These are phyloP conservation scores for Acronicta alni DNA, from an alignment of 2,888 invertebrate species.

Conservation along the genomic window DNA sequence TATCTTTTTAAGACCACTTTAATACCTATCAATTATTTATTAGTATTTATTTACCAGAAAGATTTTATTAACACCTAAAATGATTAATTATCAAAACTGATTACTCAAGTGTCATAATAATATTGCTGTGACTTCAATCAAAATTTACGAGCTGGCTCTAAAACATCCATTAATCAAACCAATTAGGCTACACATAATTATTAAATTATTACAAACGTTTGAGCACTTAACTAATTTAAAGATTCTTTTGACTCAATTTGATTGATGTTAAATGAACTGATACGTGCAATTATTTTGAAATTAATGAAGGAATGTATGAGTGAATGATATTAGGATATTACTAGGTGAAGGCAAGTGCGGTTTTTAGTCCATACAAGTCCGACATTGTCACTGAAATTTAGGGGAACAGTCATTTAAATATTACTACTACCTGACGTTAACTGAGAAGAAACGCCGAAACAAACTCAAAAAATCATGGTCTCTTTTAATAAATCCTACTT, in stretches of 20 bases:
- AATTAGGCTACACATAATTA: conserved; percentile 32
- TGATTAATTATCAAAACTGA: conserved; percentile 20
- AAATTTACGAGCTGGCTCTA: conserved; percentile 18
- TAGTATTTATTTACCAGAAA: no score
- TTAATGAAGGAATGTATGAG: neutral
- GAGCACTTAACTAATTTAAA: conserved; percentile 16
- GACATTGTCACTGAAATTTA: no score
- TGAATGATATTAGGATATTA: no score
- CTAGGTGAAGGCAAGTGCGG: no score
- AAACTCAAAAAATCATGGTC: no score
- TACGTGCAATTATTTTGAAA: conserved; percentile 14
- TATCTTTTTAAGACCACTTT: no score
- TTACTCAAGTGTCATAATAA: conserved; percentile 13
- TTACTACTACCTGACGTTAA: no score
- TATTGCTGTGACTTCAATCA: conserved; percentile 8
- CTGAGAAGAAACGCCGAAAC: no score
- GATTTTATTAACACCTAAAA: neutral
- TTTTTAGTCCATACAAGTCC: no score
- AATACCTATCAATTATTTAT: no score
- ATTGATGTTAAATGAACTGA: conserved; percentile 12
- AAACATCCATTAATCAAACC: conserved; percentile 26
- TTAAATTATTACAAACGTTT: conserved; percentile 15
- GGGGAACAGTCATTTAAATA: no score
- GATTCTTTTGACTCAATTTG: conserved; percentile 15
- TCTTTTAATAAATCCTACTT: no score